Conservation (phyloP, 2,797 vertebrate species). For the Leptatherina wallacei region DNA sequence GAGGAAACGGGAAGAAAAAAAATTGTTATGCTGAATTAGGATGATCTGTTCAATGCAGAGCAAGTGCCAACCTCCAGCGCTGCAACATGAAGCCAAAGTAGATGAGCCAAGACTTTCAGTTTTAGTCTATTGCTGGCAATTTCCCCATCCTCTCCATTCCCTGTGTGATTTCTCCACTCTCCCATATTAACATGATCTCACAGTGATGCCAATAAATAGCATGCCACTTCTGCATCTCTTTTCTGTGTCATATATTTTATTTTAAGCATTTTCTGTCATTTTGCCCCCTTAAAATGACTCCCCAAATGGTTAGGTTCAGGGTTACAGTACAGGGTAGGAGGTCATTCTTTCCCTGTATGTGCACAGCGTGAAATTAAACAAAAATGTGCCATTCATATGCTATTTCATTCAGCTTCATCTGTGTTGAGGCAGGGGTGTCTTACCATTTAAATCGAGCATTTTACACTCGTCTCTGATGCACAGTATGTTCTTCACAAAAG, state of each 20-base stretch:
- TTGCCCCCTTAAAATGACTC: not conserved
- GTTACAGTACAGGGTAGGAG: not conserved
- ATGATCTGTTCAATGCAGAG: not conserved
- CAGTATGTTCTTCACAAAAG: not conserved
- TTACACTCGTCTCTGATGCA: not conserved
- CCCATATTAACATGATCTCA: not conserved
- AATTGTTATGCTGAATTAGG: not conserved
- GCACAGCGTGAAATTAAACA: not conserved
- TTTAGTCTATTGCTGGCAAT: not conserved
- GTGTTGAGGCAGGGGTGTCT: not conserved
- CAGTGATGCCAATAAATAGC: not conserved
- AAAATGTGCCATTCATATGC: not conserved
- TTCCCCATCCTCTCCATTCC: not conserved
- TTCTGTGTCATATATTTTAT: not conserved
- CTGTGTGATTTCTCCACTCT: not conserved
- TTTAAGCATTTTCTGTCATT: not conserved
- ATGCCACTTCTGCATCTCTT: not conserved
- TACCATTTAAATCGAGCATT: not conserved
- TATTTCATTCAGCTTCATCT: not conserved
- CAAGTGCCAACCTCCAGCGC: not conserved
- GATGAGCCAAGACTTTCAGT: not conserved
- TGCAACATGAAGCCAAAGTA: not conserved
- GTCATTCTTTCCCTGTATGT: not conserved
- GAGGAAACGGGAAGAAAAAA: not conserved
- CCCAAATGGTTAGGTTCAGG: not conserved